Percentiles rank a stretch among this genome's conserved stretches.
These are phyloP conservation scores for Hippocampus zosterae DNA, from an alignment of 2,113 vertebrate species.

Conservation along the genomic window DNA sequence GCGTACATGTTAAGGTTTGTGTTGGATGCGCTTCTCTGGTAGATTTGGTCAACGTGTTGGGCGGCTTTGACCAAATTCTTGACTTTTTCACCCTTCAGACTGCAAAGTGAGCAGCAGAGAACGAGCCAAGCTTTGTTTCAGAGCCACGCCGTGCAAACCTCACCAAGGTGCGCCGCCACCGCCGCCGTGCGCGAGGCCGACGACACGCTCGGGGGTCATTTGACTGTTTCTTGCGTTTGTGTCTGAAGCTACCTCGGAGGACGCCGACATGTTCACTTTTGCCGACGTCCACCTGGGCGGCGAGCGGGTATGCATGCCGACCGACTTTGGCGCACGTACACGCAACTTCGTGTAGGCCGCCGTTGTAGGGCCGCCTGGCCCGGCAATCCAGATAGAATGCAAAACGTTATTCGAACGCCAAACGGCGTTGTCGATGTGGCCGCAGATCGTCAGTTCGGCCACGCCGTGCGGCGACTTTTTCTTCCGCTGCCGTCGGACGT, in stretches of 20 bases:
- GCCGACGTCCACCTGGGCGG: slow-evolving; percentile 91
- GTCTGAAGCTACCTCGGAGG: slow-evolving; percentile 56
- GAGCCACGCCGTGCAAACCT: slow-evolving; percentile 81
- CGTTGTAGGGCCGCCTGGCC: too few relatives aligned
- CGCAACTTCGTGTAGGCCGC: too few relatives aligned
- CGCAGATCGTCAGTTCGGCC: slow-evolving; percentile 89
- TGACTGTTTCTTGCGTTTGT: slow-evolving; percentile 26
- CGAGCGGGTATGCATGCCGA: slow-evolving; percentile 78
- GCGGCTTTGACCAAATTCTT: too few relatives aligned
- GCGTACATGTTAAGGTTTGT: too few relatives aligned
- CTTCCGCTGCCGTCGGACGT: slow-evolving; percentile 77
- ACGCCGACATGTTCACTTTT: slow-evolving; percentile 81
- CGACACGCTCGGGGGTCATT: neutral
- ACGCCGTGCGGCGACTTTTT: slow-evolving; percentile 97
- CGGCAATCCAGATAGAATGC: too few relatives aligned
- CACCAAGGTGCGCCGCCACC: slow-evolving; percentile 67
- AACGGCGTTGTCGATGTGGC: neutral
- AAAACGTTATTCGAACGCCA: too few relatives aligned
- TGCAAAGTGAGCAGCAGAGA: slow-evolving; percentile 88
- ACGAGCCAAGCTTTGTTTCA: slow-evolving; percentile 89
- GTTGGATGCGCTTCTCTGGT: too few relatives aligned
- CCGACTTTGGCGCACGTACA: too few relatives aligned
- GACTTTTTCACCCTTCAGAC: slow-evolving; percentile 65
- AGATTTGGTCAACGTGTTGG: too few relatives aligned
- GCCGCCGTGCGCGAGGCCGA: neutral